Percentiles rank a stretch among this genome's conserved stretches.
phyloP scores from a whole-genome alignment of 2,113 vertebrate genomes.

The Danionella cerebrum region DNA sequence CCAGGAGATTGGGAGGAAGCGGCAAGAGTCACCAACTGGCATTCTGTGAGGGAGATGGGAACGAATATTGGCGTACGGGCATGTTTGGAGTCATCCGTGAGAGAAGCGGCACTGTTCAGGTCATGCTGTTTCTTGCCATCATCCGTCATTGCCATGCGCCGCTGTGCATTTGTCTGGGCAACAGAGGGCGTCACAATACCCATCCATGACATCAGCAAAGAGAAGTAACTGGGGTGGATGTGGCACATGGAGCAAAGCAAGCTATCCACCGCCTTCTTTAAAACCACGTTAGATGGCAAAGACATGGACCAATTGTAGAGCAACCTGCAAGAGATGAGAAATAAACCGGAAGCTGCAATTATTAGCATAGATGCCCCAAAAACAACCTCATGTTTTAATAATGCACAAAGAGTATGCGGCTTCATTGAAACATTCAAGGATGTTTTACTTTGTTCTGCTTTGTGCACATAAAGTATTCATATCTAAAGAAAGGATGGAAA shows the following conservation, averaged over 20 bases:
- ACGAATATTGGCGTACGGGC: slow-evolving; percentile 78
- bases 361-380: not conserved
- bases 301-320: slow-evolving; percentile 98
- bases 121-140: slow-evolving; percentile 95
- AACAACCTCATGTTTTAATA: not conserved
- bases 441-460: not conserved
- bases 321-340: slow-evolving; percentile 61
- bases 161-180: slow-evolving; percentile 75
- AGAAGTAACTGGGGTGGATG: slow-evolving; percentile 94
- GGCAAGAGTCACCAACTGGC: slow-evolving; percentile 87
- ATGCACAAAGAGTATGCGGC: too few species aligned
- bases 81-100: slow-evolving; percentile 94
- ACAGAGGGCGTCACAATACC: slow-evolving; percentile 74
- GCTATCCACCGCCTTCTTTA: slow-evolving; percentile 98
- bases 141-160: slow-evolving; percentile 90
- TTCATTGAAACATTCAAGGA: not conserved
- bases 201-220: slow-evolving; percentile 97
- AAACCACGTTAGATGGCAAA: slow-evolving; percentile 87
- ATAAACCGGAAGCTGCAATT: not conserved
- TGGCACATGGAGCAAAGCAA: slow-evolving; percentile 96
- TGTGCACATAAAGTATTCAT: slow-evolving; percentile 7
- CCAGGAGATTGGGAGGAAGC: slow-evolving; percentile 92
- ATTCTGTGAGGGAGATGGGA: slow-evolving; percentile 80
- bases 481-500: not conserved
- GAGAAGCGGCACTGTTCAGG: slow-evolving; percentile 51